Evolutionary conservation across 2,888 invertebrate species (phyloP), one percentile per base, ranked within the genome.

Genomic region (Eudemis profundana): DNA sequence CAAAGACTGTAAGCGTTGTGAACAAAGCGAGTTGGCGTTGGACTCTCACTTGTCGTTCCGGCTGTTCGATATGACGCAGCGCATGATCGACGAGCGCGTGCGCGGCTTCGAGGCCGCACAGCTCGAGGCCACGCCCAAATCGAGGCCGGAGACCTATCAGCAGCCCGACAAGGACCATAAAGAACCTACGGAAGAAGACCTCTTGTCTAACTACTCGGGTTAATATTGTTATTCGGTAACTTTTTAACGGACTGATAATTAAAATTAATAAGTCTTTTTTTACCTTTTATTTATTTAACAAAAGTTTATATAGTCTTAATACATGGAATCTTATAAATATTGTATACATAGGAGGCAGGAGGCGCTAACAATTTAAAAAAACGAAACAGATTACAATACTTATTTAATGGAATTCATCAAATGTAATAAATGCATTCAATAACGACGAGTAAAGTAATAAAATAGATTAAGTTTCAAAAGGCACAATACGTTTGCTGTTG

Each of bases 1-100:
- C 81, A 98, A 98, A 82, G 96, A 98, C 84, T 98, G 98, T 78
- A 96, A 93, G 81, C 94, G 95, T 27, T 96, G 96, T 57, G 80
- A 78, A 5, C 86, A 85, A 62, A 90, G 90, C 66, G 82, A 84
- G 0, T 68, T 90, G 21, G 90, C 87, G 1, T 77, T 74, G 33
- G 85, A 90, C 70, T 77, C 82, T 1, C 83, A 86, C n/a, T 73
- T 91, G 27, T 80, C 90, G 0, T 89, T 85, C 70, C 78, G 84
- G 62, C 69, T 91, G 10, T 73, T 82, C 23, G 89, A 90, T 47
- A 71, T 90, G 15, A 78, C 83, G 0, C 70, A 72, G 33, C 79
- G 83, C 5, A 63, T 89, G 17, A 66, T 91, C 15, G 72, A 73
- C 2, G 79, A 81, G 1, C 79, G 84, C 3, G 66, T 70, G 0